These are phyloP conservation scores for Spatula clypeata DNA, from an alignment of 2,797 vertebrate species.

Conservation along the genomic window DNA sequence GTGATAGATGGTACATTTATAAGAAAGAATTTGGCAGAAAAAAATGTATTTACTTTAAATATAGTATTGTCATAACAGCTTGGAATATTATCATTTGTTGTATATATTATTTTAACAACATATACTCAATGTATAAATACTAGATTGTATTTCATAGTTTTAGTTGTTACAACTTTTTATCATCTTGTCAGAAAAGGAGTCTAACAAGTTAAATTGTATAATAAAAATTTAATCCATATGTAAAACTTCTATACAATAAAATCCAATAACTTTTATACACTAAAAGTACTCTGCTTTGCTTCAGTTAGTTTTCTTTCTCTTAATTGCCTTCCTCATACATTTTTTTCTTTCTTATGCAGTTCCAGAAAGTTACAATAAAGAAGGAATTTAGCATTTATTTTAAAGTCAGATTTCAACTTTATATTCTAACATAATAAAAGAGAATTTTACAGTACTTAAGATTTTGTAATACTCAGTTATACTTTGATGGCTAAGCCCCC, in stretches of 20 bases:
- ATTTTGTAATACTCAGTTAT: neutral
- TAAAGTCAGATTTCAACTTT: constrained; percentile 24
- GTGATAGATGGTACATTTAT: neutral
- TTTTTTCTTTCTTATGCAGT: neutral
- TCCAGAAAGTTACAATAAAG: neutral
- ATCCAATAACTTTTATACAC: neutral
- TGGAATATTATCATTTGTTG: neutral
- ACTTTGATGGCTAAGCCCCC: neutral
- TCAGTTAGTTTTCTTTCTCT: neutral
- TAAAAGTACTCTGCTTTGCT: neutral
- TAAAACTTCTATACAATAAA: neutral
- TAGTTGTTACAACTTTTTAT: neutral
- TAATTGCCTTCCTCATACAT: neutral
- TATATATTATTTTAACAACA: neutral
- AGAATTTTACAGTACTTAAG: constrained; percentile 3
- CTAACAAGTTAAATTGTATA: neutral
- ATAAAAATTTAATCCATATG: neutral
- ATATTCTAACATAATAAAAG: neutral
- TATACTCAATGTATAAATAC: neutral
- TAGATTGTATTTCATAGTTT: neutral
- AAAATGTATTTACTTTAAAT: neutral
- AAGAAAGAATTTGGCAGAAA: neutral
- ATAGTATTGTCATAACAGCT: neutral
- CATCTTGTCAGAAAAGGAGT: neutral
- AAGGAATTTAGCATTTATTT: neutral